Percentiles rank a stretch among this genome's conserved stretches.
Evolutionary conservation across 2,797 vertebrate genomes (phyloP).

Genomic region (Nasua narica): DNA sequence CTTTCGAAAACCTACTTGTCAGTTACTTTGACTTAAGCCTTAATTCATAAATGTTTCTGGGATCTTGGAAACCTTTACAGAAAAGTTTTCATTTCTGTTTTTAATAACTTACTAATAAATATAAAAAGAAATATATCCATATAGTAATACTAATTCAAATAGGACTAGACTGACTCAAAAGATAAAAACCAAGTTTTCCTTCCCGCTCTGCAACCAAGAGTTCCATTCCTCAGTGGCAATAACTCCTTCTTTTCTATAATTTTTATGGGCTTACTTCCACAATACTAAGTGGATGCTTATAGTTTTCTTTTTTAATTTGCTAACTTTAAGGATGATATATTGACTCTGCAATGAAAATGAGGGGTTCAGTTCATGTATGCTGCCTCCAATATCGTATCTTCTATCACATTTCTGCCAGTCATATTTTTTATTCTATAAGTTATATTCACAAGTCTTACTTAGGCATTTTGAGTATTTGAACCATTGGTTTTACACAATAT

Average conservation of each 20-base stretch:
- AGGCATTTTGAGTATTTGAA: neutral
- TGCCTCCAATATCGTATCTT: neutral
- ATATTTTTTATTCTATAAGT: neutral
- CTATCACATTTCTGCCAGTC: neutral
- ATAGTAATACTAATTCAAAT: neutral
- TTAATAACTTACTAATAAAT: neutral
- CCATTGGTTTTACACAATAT: neutral
- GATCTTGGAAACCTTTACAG: neutral
- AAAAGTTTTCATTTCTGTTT: conserved; percentile 27
- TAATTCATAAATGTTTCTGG: neutral
- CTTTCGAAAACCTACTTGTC: neutral
- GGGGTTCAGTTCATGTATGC: neutral
- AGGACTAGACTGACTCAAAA: neutral
- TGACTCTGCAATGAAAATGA: neutral
- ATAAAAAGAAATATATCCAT: neutral
- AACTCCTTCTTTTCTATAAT: neutral
- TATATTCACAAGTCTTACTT: neutral
- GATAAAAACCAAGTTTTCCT: neutral
- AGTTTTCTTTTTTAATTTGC: neutral
- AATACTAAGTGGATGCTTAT: neutral
- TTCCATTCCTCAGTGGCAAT: neutral
- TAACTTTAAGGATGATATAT: neutral
- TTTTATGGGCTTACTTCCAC: neutral
- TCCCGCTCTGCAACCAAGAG: neutral
- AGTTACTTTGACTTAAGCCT: neutral